Base-by-base conservation (phyloP, 2,113 vertebrate genomes). In the Hassar affinis region DNA sequence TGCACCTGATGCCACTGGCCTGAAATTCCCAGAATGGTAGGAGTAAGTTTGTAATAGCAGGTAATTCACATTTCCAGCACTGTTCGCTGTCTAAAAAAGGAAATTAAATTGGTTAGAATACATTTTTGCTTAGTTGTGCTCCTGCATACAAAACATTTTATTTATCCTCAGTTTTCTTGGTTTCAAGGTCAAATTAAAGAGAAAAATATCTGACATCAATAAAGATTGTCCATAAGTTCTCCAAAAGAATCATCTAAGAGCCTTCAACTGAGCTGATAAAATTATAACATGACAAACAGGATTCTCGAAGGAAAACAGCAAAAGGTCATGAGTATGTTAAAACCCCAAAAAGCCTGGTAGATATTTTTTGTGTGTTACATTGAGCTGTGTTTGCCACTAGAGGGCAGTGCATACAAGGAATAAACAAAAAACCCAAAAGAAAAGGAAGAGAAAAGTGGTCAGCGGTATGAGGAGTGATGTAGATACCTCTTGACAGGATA, bases 401-500 rank as follows among this genome's bases (percentile, higher is more conserved):
- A 62, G 52, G 62, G 35, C 71, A 69, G 66, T 66, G 45, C 18
- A 69, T 17, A 81, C 76, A 51, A 62, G 79, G 17, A 78, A 61
- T 9, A 1, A 35, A n/a, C n/a, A n/a, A 69, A 42, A 68, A 17
- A 11, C 17, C 9, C 14, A 22, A 35, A 52, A 52, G 25, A 30
- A 9, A 17, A 68, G n/a, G 12, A 33, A 17, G 51, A 74, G 54
- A 85, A 15, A 25, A 33, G 20, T 8, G 18, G 68, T n/a, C 49
- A 30, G 1, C 38, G n/a, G 38, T 38, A 52, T 18, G 47, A 11
- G 18, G 2, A 47, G 61, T 33, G 6, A 45, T 56, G 0, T 81
- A 38, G n/a, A 3, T 11, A 99, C 98, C 95, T 98, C 96, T 90
- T 98, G 96, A 93, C 98, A 99, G 0, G 97, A 98, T 82, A 97